phyloP scores from a whole-genome alignment of 2,797 vertebrate species.

The Darevskia mixta region DNA sequence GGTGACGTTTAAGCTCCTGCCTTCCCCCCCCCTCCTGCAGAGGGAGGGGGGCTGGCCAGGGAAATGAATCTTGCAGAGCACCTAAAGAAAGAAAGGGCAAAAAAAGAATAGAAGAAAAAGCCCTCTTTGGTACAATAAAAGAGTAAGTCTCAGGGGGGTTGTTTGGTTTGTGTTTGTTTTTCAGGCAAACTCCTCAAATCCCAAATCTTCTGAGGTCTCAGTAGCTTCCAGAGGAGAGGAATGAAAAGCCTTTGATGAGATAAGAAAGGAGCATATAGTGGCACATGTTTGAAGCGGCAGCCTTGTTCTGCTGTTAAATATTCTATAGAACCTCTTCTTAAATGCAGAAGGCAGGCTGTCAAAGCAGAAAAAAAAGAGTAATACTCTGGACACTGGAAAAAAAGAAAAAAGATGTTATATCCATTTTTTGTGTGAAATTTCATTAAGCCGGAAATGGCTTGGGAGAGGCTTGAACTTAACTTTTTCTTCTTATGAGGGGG shows the following conservation, averaged over 20 bases:
- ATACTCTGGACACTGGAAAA: background rate
- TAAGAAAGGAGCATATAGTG: background rate
- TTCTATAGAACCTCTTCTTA: conserved; percentile 13
- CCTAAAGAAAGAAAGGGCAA: background rate
- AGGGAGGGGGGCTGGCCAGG: background rate
- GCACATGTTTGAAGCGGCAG: background rate
- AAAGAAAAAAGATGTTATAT: background rate
- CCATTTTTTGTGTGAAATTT: conserved; percentile 7
- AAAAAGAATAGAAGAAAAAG: background rate
- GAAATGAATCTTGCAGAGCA: background rate
- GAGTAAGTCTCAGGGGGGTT: background rate
- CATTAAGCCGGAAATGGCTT: background rate
- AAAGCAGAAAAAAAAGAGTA: conserved; percentile 2
- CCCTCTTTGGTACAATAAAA: conserved; percentile 4
- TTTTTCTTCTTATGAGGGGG: background rate
- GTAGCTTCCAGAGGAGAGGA: background rate
- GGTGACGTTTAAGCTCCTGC: conserved; percentile 25
- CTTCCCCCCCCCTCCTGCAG: background rate
- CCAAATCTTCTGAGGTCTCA: background rate
- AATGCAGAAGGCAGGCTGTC: background rate
- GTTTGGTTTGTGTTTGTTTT: background rate
- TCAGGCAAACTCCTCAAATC: background rate
- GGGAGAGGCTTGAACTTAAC: background rate
- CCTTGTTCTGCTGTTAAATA: conserved; percentile 3
- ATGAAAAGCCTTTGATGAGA: conserved; percentile 16